A percentile compares a stretch with the other conserved stretches of the same genome.
Conservation (phyloP, 2,113 vertebrate species). For the Istiophorus platypterus region DNA sequence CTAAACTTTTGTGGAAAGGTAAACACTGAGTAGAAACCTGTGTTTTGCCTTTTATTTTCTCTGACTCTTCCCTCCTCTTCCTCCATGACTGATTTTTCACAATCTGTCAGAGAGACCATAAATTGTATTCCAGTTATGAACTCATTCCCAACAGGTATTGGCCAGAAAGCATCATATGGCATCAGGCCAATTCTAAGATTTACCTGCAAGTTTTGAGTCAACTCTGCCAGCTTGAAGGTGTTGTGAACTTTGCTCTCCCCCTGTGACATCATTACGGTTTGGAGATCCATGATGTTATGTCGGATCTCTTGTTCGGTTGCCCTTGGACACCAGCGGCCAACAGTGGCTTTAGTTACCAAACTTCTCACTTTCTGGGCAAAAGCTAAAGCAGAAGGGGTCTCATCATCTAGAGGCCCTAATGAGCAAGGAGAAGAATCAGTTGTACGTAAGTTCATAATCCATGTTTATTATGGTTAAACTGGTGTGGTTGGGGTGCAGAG, state of each 20-base stretch:
- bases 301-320: constrained; percentile 58
- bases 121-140: not conserved
- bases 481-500: not conserved
- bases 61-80: constrained; percentile 68
- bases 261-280: constrained; percentile 73
- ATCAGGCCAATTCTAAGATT: constrained; percentile 1
- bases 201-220: constrained; percentile 86
- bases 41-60: constrained; percentile 58
- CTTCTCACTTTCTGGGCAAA: constrained; percentile 69
- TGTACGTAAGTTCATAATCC: not conserved
- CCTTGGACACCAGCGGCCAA: constrained; percentile 79
- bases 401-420: constrained; percentile 62
- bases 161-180: not conserved
- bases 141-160: not conserved
- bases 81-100: constrained; percentile 81
- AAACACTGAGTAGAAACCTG: constrained; percentile 47
- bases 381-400: constrained; percentile 66
- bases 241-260: constrained; percentile 46
- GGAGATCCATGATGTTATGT: constrained; percentile 74
- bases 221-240: constrained; percentile 75
- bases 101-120: constrained; percentile 65
- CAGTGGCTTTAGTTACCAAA: constrained; percentile 72
- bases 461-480: not conserved
- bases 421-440: not conserved
- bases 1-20: not conserved